Evolutionary conservation across 2,888 invertebrate species (phyloP), one percentile per base, ranked within the genome.

Genomic region (Polydesmus complanatus): DNA sequence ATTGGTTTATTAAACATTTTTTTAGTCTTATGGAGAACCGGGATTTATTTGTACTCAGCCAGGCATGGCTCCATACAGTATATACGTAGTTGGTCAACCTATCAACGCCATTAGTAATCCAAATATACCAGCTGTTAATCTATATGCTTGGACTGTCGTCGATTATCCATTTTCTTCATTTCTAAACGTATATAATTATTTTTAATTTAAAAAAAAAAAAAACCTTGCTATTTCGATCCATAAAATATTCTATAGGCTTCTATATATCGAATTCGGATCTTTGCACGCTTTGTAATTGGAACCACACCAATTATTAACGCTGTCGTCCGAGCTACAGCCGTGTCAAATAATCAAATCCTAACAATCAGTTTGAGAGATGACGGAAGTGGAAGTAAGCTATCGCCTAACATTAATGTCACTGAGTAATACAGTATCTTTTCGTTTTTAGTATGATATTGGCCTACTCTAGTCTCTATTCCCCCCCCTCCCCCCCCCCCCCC

Each of bases 381-480:
- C 22, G 56, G 56, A 56, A 56, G 56, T 47, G 56, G 56, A 27
- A 56, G 56, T 56, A 21, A 56, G 56, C n/a, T 54, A 19, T 8
- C 37, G 5, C 14, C 5, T 8, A 37, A 37, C 37, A n/a, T n/a
- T n/a, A n/a, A n/a, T n/a, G n/a, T n/a, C n/a, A n/a, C n/a, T n/a
- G n/a, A n/a, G n/a, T n/a, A n/a, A n/a, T n/a, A n/a, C n/a, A n/a
- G n/a, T n/a, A n/a, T n/a, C n/a, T n/a, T n/a, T n/a, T n/a, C n/a
- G n/a, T n/a, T n/a, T n/a, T n/a, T n/a, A n/a, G n/a, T n/a, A n/a
- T n/a, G n/a, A n/a, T n/a, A n/a, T n/a, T n/a, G n/a, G n/a, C n/a
- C n/a, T n/a, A n/a, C n/a, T n/a, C n/a, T n/a, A n/a, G n/a, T n/a
- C n/a, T n/a, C n/a, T n/a, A n/a, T n/a, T n/a, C n/a, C n/a, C n/a